Evolutionary conservation across 2,888 invertebrate species (phyloP).

Genomic region (Elysia crispata): DNA sequence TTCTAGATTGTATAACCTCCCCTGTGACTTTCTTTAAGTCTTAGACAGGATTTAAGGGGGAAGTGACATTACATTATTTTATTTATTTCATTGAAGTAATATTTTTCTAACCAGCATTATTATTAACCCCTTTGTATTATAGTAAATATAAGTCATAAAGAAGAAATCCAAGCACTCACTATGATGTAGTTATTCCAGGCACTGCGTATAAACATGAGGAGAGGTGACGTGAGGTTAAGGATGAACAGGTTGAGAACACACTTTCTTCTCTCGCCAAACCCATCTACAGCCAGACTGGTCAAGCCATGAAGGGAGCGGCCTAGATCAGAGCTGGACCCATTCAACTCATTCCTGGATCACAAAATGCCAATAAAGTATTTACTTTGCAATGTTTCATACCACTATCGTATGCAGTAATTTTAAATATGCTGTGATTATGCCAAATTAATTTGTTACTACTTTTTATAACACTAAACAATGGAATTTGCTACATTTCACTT

Average conservation of each 20-base stretch:
- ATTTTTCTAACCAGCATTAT: neutral
- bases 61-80: no score
- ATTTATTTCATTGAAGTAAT: no score
- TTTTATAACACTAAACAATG: no score
- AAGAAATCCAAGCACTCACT: conserved; percentile 61
- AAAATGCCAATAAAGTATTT: no score
- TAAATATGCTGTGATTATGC: no score
- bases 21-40: no score
- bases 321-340: conserved; percentile 60
- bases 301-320: conserved; percentile 60
- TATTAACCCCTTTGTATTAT: neutral
- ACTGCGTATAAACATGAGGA: conserved; percentile 71
- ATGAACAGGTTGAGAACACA: conserved; percentile 71
- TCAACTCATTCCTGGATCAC: conserved; percentile 46
- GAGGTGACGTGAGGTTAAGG: conserved; percentile 69
- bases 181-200: conserved; percentile 74
- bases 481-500: no score
- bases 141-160: neutral
- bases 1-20: no score
- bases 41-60: no score
- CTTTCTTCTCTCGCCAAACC: conserved; percentile 58
- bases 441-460: no score
- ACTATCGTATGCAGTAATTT: no score
- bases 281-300: conserved; percentile 56
- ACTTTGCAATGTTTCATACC: no score